Conservation (phyloP, 2,888 invertebrate species). For the Arrhopalites spinosus region DNA sequence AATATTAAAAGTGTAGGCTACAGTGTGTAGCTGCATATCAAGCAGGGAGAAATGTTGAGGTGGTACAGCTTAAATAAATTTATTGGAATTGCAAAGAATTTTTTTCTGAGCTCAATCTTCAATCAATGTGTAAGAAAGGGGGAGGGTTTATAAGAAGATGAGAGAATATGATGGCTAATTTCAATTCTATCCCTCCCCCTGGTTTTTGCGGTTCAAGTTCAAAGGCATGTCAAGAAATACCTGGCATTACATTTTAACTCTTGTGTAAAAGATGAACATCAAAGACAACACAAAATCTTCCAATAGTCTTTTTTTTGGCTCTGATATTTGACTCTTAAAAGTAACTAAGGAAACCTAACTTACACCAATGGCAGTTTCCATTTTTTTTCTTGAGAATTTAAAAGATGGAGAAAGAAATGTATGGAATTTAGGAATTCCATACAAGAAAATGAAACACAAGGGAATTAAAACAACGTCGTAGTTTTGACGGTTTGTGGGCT, state of each 20-base stretch:
- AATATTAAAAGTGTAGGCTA: background rate
- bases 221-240: slow-evolving; percentile 13
- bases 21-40: no score
- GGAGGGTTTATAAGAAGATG: background rate
- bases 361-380: no score
- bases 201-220: background rate
- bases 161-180: background rate
- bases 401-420: background rate
- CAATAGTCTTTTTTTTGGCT: no score
- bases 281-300: background rate
- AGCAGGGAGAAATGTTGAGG: no score
- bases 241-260: background rate
- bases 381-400: no score
- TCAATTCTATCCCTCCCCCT: background rate
- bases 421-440: no score
- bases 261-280: background rate
- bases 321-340: background rate
- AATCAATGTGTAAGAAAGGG: no score
- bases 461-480: no score
- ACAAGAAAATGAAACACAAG: background rate
- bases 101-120: no score
- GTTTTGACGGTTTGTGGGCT: background rate
- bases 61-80: no score
- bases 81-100: no score
- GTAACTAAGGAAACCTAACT: no score